Evolutionary conservation across 2,113 vertebrate genomes (phyloP), one percentile per base, ranked within the genome.

Genomic region (Lepisosteus oculatus): DNA sequence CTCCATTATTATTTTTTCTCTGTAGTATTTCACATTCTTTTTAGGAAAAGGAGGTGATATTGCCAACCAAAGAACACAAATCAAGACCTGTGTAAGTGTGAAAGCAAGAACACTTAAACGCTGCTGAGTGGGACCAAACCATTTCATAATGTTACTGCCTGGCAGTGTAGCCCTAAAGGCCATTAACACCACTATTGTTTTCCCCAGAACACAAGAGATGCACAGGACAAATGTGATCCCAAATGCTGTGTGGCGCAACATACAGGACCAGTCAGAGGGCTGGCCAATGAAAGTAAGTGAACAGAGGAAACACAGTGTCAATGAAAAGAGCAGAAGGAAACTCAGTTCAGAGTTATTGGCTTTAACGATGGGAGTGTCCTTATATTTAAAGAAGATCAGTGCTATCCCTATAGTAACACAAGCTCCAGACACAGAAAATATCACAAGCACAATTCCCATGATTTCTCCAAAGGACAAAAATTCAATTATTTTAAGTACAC

Each of bases 301-400:
- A 54, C 89, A 89, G 43, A 90, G 74, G 72, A 90, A 90, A 71
- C 89, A 88, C 67, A 90, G 74, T 72, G 69, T 80, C 74, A 88
- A 68, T 4, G 89, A 89, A 77, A 89, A 85, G 43, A 91, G 87
- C 73, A 91, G 74, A 72, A 90, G 76, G 74, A 89, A 90, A 74
- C 89, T 90, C 70, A 90, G 71, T 76, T 91, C 87, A 29, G 88
- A 89, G 76, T 91, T 91, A 73, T 89, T 91, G n/a, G 88, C 89
- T 45, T 68, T 86, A 5, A 90, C 86, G 4, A 90, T 43, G 0
- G 89, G 89, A 14, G 87, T 85, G 6, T 89, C 78, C 65, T 82
- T 89, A 63, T 89, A 77, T 9, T 77, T 72, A 3, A 85, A 69
- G 57, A 88, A 90, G 4, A 89, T 42, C 61, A 71, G 69, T 2